These are phyloP conservation scores for Periophthalmus modestus DNA, from an alignment of 2,113 vertebrate species.

Conservation along the genomic window DNA sequence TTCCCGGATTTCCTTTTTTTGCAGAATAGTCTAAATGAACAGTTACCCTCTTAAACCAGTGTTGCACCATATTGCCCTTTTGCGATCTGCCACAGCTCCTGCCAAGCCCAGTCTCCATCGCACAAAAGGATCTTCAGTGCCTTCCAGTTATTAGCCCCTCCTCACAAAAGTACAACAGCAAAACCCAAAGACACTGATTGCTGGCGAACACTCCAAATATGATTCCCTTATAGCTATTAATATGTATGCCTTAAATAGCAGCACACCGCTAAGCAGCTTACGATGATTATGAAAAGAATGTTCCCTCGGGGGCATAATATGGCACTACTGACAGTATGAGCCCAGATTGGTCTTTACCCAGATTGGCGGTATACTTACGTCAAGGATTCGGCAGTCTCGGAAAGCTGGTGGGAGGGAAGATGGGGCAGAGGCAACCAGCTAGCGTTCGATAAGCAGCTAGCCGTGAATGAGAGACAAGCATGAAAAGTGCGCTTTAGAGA, in stretches of 20 bases:
- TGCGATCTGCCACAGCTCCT: constrained; percentile 70
- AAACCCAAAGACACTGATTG: constrained; percentile 84
- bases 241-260: constrained; percentile 88
- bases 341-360: constrained; percentile 84
- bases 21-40: constrained; percentile 39
- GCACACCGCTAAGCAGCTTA: constrained; percentile 87
- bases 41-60: constrained; percentile 68
- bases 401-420: constrained; percentile 82
- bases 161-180: constrained; percentile 82
- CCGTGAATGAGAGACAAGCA: constrained; percentile 85
- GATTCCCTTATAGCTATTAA: constrained; percentile 88
- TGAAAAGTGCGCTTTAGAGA: constrained; percentile 85
- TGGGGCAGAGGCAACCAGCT: constrained; percentile 80
- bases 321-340: constrained; percentile 82
- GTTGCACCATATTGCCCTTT: constrained; percentile 71
- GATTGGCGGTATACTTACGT: constrained; percentile 85
- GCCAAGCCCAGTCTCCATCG: constrained; percentile 73
- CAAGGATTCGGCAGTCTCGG: constrained; percentile 74
- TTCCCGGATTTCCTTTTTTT: constrained; percentile 40
- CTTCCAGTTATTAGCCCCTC: constrained; percentile 84
- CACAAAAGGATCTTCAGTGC: constrained; percentile 82
- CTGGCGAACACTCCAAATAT: constrained; percentile 83
- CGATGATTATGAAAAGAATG: constrained; percentile 87
- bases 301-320: constrained; percentile 86
- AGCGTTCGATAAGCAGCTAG: constrained; percentile 82